phyloP scores from a whole-genome alignment of 2,888 invertebrate species.

The Morpho helenor region DNA sequence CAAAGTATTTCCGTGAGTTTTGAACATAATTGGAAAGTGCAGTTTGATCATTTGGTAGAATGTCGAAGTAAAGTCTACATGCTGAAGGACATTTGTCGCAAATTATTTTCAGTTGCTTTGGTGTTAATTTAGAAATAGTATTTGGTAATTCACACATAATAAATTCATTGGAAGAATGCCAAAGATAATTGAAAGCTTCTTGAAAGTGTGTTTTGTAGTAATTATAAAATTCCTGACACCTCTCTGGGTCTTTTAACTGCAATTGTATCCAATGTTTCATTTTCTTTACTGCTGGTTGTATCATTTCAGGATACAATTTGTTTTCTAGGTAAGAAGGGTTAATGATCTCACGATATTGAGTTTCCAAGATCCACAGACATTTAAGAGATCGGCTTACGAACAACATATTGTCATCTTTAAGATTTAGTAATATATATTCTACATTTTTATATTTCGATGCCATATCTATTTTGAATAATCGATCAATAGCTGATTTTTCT shows the following conservation, averaged over 20 bases:
- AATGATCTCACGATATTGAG: constrained; percentile 38
- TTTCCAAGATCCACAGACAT: constrained; percentile 46
- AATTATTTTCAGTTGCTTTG: constrained; percentile 44
- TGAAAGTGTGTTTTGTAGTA: constrained; percentile 41
- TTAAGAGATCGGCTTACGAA: constrained; percentile 55
- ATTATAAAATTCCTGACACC: constrained; percentile 47
- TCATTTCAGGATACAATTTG: constrained; percentile 50
- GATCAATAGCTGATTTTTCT: constrained; percentile 44
- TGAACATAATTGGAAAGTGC: constrained; percentile 33
- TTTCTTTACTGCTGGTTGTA: constrained; percentile 45
- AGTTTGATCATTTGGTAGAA: constrained; percentile 32
- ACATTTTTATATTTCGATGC: constrained; percentile 45
- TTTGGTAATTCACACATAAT: constrained; percentile 36
- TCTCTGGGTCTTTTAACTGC: constrained; percentile 36
- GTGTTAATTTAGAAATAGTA: constrained; percentile 40
- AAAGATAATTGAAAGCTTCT: constrained; percentile 44
- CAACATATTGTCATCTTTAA: constrained; percentile 54
- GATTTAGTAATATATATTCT: constrained; percentile 44
- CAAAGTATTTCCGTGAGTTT: constrained; percentile 34
- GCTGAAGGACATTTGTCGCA: constrained; percentile 43
- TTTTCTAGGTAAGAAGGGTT: constrained; percentile 50
- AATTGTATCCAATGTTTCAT: constrained; percentile 48
- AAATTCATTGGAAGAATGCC: constrained; percentile 41
- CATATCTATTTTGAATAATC: constrained; percentile 55
- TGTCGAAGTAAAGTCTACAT: constrained; percentile 44